Evolutionary conservation across 2,888 invertebrate genomes (phyloP), one percentile per base, ranked within the genome.

Genomic region (Agrochola lota): DNA sequence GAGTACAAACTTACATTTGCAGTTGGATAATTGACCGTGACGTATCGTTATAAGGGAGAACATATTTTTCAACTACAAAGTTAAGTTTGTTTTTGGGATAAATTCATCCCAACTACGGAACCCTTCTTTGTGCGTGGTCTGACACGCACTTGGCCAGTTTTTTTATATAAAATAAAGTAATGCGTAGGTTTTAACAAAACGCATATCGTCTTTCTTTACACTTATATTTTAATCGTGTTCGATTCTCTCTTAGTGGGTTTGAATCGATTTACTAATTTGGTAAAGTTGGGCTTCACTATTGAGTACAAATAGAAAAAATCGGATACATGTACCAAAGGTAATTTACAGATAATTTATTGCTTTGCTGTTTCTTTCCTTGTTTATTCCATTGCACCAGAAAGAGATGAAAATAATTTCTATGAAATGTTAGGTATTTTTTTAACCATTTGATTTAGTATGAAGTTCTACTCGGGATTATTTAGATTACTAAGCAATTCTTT

Each of bases 261-360:
- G 3, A 64, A 69, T 77, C 67, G 64, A 85, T 69, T 46, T 30
- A 74, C 74, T 68, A 76, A 46, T 49, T 64, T 71, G 0, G 15
- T 40, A 20, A 52, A 20, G 15, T 17, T 59, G 68, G 43, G 6
- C 87, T 63, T 74, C 87, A 85, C 88, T 87, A 87, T 30, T 30
- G 62, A 40, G 30, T 74, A 76, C 66, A 72, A 81, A 80, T 74
- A 74, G 74, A 86, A 80, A 87, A 78, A 88, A 86, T 82, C 71
- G 88, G 78, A 84, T 77, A 87, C 85, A 79, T 72, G 79, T 80
- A 81, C 82, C 76, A 57, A 88, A 88, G 72, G 82, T 83, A 87
- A 82, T 87, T 88, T 69, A 78, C 77, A 80, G 80, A 82, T 88
- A 86, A 88, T 88, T 86, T 88, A 87, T 88, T 81, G 70, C 85